Evolutionary conservation across 2,113 vertebrate genomes (phyloP).

Genomic region (Gorsachius goisagi): DNA sequence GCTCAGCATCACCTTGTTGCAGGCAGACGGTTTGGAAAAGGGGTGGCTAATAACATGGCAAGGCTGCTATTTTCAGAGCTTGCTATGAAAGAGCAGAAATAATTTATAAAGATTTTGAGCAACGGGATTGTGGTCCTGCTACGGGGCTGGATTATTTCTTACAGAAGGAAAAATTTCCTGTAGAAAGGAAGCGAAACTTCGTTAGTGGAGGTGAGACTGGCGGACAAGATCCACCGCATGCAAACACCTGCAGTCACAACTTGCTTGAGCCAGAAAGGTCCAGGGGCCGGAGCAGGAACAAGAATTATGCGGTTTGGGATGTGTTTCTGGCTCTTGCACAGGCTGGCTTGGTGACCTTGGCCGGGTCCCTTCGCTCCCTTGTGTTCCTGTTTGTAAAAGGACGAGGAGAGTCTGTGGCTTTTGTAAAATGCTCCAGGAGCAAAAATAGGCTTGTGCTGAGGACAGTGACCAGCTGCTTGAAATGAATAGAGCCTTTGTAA

Average conservation of each 20-base stretch:
- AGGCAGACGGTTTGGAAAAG: background rate
- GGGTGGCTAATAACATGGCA: background rate
- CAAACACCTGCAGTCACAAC: constrained; percentile 2
- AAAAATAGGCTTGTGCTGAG: constrained; percentile 45
- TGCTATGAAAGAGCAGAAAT: background rate
- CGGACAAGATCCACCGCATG: background rate
- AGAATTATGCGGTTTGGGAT: background rate
- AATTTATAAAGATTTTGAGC: background rate
- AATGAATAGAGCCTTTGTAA: constrained; percentile 43
- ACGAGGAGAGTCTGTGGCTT: constrained; percentile 16
- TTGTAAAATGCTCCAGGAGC: constrained; percentile 16
- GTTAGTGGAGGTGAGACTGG: background rate
- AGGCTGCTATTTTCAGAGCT: background rate
- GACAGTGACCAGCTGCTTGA: constrained; percentile 54
- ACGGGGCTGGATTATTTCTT: background rate
- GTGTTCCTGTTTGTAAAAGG: constrained; percentile 19
- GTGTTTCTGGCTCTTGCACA: background rate
- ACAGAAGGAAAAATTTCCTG: background rate
- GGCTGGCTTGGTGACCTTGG: constrained; percentile 4
- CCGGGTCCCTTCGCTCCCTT: background rate
- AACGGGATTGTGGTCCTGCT: background rate
- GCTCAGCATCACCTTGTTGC: background rate
- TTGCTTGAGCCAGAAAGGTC: background rate
- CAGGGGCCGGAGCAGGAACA: background rate
- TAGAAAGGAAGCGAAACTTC: background rate